Evolutionary conservation across 1,140 invertebrate species (phyloP).

Genomic region (Lordiphosa clarofinis): DNA sequence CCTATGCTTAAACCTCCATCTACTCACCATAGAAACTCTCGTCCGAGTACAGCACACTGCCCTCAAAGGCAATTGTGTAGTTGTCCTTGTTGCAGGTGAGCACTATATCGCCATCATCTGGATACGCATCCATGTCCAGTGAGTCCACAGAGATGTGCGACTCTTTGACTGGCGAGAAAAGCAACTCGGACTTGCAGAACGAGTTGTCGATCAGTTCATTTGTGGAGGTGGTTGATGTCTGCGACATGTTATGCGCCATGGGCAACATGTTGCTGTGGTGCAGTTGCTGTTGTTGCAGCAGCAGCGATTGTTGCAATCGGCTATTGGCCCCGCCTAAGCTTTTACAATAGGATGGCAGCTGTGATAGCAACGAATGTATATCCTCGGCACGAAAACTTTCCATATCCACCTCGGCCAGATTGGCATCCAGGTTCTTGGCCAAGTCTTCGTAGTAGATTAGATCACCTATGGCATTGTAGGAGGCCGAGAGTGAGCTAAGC

Average conservation of each 20-base stretch:
- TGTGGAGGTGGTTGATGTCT: conserved; percentile 71
- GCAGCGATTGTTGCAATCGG: conserved; percentile 65
- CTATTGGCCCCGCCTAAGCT: conserved; percentile 64
- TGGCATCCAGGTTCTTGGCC: conserved; percentile 92
- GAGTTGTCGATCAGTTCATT: conserved; percentile 81
- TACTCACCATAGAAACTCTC: conserved; percentile 87
- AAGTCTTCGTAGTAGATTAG: conserved; percentile 90
- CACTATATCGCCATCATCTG: conserved; percentile 89
- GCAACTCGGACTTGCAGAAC: conserved; percentile 92
- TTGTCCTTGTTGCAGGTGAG: conserved; percentile 95
- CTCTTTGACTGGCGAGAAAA: conserved; percentile 95
- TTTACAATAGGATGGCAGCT: conserved; percentile 86
- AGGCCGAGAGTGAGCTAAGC: conserved; percentile 88
- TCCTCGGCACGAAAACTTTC: conserved; percentile 95
- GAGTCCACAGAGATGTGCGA: conserved; percentile 94
- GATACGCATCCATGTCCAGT: conserved; percentile 89
- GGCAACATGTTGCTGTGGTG: conserved; percentile 45
- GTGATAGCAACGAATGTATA: conserved; percentile 91
- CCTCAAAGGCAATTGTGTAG: conserved; percentile 96
- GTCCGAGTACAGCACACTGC: conserved; percentile 92
- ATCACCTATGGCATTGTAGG: conserved; percentile 87
- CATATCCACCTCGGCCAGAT: conserved; percentile 96
- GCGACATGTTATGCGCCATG: conserved; percentile 78
- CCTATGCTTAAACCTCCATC: neutral
- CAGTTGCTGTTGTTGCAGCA: conserved; percentile 50